Percentiles rank a stretch among this genome's conserved stretches.
Evolutionary conservation across 2,797 vertebrate genomes (phyloP).

Genomic region (Sebastes aleutianus): DNA sequence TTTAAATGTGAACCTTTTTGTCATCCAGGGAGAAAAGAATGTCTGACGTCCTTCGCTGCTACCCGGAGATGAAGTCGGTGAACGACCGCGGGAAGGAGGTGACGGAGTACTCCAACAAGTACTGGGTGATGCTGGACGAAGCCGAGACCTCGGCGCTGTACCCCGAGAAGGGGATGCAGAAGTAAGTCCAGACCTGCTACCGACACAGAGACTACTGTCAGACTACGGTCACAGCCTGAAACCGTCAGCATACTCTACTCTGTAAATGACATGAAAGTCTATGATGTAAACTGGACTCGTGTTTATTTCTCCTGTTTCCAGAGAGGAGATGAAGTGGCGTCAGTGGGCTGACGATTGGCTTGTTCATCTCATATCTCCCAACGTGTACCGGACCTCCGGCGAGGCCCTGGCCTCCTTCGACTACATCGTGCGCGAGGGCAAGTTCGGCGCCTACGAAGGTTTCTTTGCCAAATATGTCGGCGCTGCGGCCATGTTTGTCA

Average conservation of each 20-base stretch:
- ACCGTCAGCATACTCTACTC: neutral
- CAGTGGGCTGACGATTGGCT: conserved; percentile 95
- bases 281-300: too few relatives aligned
- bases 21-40: conserved; percentile 82
- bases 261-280: too few relatives aligned
- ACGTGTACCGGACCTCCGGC: conserved; percentile 90
- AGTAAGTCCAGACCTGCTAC: conserved; percentile 78
- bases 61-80: conserved; percentile 87
- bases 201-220: too few relatives aligned
- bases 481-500: conserved; percentile 91
- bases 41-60: conserved; percentile 86
- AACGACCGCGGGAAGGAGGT: conserved; percentile 91
- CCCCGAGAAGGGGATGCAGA: conserved; percentile 85
- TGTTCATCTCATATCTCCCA: conserved; percentile 97
- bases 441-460: conserved; percentile 89
- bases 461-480: conserved; percentile 96
- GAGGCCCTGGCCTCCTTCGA: conserved; percentile 95
- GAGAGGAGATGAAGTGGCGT: conserved; percentile 98
- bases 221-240: too few relatives aligned
- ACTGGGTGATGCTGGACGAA: conserved; percentile 96
- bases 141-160: conserved; percentile 80
- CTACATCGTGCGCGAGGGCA: conserved; percentile 96
- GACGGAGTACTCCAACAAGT: conserved; percentile 92
- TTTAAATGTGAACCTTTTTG: neutral
- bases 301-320: conserved; percentile 49